phyloP scores from a whole-genome alignment of 2,888 invertebrate species.

The Coenonympha arcania region DNA sequence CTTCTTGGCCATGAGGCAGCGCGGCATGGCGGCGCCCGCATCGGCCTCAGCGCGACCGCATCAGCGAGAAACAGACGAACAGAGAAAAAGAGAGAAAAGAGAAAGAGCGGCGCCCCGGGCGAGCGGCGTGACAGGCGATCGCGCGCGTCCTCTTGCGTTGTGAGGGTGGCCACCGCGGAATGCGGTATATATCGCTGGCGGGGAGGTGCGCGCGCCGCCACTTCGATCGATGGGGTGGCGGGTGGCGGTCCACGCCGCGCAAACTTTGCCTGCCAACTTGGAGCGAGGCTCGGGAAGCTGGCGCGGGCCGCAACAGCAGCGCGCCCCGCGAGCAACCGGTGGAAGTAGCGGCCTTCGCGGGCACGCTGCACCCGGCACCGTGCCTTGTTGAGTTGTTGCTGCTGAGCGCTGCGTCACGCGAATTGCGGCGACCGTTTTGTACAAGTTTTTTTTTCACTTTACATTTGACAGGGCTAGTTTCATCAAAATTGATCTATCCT shows the following conservation, averaged over 20 bases:
- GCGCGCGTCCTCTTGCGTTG: slow-evolving; percentile 75
- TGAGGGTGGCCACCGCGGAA: slow-evolving; percentile 58
- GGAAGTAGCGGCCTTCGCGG: slow-evolving; percentile 37
- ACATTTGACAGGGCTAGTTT: no score
- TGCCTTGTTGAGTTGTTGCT: not conserved
- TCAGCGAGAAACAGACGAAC: slow-evolving; percentile 70
- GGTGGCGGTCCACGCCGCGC: slow-evolving; percentile 44
- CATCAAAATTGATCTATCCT: no score
- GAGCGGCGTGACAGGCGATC: slow-evolving; percentile 68
- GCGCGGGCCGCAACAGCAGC: slow-evolving; percentile 21
- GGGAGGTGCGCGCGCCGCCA: slow-evolving; percentile 62
- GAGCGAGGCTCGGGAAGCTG: slow-evolving; percentile 50
- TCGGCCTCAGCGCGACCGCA: slow-evolving; percentile 72
- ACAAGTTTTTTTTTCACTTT: no score
- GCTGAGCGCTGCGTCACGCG: no score
- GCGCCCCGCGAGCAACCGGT: slow-evolving; percentile 61
- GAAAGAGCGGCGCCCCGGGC: slow-evolving; percentile 73
- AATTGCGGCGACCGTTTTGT: no score
- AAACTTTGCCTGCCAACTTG: slow-evolving; percentile 61
- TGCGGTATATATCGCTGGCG: slow-evolving; percentile 64
- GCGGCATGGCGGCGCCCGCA: slow-evolving; percentile 85
- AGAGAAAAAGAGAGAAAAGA: slow-evolving; percentile 71
- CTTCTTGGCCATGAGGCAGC: slow-evolving; percentile 96
- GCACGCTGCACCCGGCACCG: no score
- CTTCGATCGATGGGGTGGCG: slow-evolving; percentile 59